These are phyloP conservation scores for Eurytoma adleriae DNA, from an alignment of 2,888 invertebrate genomes.

Conservation along the genomic window DNA sequence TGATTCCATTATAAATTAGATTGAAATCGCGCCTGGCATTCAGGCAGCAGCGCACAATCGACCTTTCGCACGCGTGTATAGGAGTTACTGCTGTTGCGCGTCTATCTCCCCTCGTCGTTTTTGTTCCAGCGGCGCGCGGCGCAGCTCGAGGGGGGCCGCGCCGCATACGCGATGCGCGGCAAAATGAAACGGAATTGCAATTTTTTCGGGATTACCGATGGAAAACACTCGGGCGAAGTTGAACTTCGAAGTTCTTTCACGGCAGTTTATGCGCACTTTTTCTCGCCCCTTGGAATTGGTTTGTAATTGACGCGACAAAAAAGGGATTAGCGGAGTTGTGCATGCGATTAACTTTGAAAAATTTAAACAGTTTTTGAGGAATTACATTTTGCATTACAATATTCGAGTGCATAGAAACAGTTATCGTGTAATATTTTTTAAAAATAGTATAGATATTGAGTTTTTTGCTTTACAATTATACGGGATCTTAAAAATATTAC, in stretches of 20 bases:
- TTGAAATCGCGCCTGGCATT: neutral
- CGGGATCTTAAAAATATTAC: too few species aligned
- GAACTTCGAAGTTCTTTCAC: neutral
- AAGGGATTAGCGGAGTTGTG: too few species aligned
- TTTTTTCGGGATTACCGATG: slow-evolving; percentile 30
- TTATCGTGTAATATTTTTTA: too few species aligned
- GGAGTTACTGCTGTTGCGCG: neutral
- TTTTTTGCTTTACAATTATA: too few species aligned
- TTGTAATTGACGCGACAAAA: too few species aligned
- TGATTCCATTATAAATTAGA: slow-evolving; percentile 12
- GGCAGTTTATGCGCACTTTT: neutral
- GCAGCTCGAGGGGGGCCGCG: neutral
- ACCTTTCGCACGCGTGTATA: neutral
- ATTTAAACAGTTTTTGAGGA: too few species aligned
- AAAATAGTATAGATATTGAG: too few species aligned
- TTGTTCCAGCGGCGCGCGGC: neutral
- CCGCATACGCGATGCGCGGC: neutral
- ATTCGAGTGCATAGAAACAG: too few species aligned
- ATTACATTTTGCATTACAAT: too few species aligned
- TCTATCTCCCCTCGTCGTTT: neutral
- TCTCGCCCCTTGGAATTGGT: neutral
- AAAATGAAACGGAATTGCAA: slow-evolving; percentile 24
- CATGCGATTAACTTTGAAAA: too few species aligned
- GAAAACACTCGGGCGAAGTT: neutral
- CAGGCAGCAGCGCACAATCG: neutral